phyloP scores from a whole-genome alignment of 1,140 invertebrate species.

The Phortica variegata region DNA sequence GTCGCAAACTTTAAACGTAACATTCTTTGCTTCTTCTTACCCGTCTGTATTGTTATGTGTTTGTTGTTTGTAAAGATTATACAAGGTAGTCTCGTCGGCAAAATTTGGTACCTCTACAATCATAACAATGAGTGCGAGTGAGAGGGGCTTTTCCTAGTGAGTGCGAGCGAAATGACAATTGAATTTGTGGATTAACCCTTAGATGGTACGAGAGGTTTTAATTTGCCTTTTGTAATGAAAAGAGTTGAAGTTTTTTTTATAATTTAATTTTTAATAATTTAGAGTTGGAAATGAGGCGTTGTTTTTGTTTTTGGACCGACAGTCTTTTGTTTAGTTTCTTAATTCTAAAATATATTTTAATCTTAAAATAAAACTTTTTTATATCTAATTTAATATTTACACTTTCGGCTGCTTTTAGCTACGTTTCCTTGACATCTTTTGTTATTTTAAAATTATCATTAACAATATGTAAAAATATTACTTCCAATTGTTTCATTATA shows the following conservation, averaged over 20 bases:
- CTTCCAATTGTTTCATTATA: slow-evolving; percentile 3
- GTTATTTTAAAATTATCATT: background rate
- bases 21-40: too few species aligned
- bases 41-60: too few species aligned
- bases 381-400: slow-evolving; percentile 3
- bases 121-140: slow-evolving; percentile 4
- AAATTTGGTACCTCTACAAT: slow-evolving; percentile 2
- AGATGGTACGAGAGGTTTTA: background rate
- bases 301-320: slow-evolving; percentile 2
- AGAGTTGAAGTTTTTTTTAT: background rate
- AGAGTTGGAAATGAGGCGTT: background rate
- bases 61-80: too few species aligned
- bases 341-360: slow-evolving; percentile 2
- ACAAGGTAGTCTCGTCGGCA: too few species aligned
- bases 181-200: too few species aligned
- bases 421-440: slow-evolving; percentile 4
- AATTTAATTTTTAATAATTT: background rate
- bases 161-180: too few species aligned
- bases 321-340: slow-evolving; percentile 5
- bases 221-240: background rate
- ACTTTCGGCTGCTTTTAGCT: too few species aligned
- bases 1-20: too few species aligned
- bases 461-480: slow-evolving; percentile 1
- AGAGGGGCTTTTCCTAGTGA: slow-evolving; percentile 1
- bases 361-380: slow-evolving; percentile 7